Conservation (phyloP, 2,797 vertebrate species). For the Cichlasoma orientale region DNA sequence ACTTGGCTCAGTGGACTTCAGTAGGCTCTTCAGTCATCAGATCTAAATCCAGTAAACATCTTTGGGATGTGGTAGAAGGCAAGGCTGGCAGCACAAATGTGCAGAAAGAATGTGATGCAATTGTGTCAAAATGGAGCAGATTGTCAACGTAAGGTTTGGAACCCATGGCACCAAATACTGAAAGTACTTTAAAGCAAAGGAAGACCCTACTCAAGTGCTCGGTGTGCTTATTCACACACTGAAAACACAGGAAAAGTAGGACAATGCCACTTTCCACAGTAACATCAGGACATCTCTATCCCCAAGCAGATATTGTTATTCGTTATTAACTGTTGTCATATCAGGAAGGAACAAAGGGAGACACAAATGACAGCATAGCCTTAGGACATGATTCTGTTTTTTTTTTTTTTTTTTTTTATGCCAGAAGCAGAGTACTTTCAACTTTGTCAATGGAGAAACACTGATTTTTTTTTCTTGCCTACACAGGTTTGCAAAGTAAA, state of each 20-base stretch:
- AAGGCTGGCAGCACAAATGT: neutral
- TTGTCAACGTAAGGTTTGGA: neutral
- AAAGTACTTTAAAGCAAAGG: neutral
- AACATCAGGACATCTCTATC: neutral
- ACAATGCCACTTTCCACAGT: neutral
- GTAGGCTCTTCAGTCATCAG: neutral
- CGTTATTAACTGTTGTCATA: constrained; percentile 6
- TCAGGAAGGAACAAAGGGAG: neutral
- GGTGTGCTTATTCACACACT: neutral
- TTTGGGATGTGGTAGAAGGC: neutral
- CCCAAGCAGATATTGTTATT: constrained; percentile 11
- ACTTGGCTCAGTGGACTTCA: neutral
- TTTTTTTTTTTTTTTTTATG: neutral
- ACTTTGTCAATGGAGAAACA: neutral
- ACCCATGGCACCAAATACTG: neutral
- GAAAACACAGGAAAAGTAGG: constrained; percentile 4
- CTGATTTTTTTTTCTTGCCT: neutral
- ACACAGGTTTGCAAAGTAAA: neutral
- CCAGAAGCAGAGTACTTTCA: neutral
- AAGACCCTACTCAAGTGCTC: neutral
- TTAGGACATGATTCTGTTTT: neutral
- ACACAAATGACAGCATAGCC: neutral
- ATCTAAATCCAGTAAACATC: neutral
- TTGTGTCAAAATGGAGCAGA: neutral
- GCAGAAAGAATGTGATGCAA: neutral